These are phyloP conservation scores for Pachypeltis micranthus DNA, from an alignment of 1,140 invertebrate genomes.

Conservation along the genomic window DNA sequence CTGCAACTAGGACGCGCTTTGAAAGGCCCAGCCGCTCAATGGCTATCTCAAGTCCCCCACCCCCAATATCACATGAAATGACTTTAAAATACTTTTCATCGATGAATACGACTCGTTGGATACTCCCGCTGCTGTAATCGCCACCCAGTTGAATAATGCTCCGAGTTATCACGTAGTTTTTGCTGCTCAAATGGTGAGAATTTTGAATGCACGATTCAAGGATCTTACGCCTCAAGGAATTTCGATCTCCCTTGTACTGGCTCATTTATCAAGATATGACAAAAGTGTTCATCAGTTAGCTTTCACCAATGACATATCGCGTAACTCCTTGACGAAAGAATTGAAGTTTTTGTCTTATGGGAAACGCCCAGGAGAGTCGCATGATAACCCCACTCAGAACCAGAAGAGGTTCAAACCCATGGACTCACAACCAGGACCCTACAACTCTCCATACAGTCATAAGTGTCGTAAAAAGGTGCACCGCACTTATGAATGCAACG, in stretches of 20 bases:
- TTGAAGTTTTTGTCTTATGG: conserved; percentile 10
- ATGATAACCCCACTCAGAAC: background rate
- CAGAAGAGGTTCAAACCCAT: background rate
- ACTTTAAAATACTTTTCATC: conserved; percentile 19
- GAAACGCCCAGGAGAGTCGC: background rate
- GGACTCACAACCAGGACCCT: background rate
- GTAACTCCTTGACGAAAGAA: conserved; percentile 11
- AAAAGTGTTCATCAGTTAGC: conserved; percentile 13
- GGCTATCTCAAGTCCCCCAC: conserved; percentile 12
- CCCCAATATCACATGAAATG: conserved; percentile 16
- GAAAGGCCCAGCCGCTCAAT: conserved; percentile 17
- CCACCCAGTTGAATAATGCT: conserved; percentile 4
- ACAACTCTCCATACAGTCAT: background rate
- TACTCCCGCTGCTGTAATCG: conserved; percentile 17
- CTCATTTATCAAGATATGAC: conserved; percentile 13
- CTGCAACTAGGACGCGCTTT: conserved; percentile 8
- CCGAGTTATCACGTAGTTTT: background rate
- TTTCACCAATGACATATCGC: conserved; percentile 13
- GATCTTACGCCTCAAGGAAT: conserved; percentile 14
- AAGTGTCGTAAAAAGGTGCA: background rate
- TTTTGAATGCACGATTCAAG: background rate
- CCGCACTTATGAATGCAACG: background rate
- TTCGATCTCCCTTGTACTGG: conserved; percentile 17
- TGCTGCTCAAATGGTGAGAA: background rate
- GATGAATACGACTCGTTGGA: conserved; percentile 8